Conservation (phyloP, 2,797 vertebrate species). For the Geotrypetes seraphini region DNA sequence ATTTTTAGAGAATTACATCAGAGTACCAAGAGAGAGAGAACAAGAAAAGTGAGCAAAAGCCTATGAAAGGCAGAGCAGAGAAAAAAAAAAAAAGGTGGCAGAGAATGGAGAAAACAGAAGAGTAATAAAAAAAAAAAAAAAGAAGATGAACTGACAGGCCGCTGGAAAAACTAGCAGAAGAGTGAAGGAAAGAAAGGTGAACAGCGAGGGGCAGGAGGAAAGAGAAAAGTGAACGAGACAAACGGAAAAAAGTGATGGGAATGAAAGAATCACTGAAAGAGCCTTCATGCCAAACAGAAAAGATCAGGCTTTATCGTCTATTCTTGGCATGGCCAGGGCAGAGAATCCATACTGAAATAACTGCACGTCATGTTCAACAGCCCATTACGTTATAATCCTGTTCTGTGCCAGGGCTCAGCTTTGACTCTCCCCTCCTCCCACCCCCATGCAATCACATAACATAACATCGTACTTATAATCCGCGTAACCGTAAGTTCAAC, state of each 20-base stretch:
- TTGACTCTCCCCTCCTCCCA: too few species aligned
- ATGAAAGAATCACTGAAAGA: slow-evolving; percentile 27
- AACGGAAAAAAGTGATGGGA: background rate
- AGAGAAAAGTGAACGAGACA: slow-evolving; percentile 6
- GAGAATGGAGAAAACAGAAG: background rate
- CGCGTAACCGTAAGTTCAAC: too few species aligned
- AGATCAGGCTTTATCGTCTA: slow-evolving; percentile 67
- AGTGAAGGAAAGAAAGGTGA: slow-evolving; percentile 11
- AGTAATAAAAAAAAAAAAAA: slow-evolving; percentile 11
- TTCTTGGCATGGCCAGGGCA: slow-evolving; percentile 58
- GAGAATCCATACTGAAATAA: slow-evolving; percentile 66
- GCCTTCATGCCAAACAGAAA: slow-evolving; percentile 64
- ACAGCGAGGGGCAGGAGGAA: slow-evolving; percentile 22
- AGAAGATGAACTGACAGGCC: slow-evolving; percentile 12
- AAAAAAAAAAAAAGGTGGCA: background rate
- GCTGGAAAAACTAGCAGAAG: background rate
- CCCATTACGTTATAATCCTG: slow-evolving; percentile 72
- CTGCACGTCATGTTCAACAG: slow-evolving; percentile 76
- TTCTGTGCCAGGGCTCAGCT: too few species aligned
- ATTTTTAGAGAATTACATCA: slow-evolving; percentile 60
- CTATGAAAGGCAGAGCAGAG: background rate
- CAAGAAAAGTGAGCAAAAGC: background rate
- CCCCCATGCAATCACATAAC: too few species aligned
- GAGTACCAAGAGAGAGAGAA: slow-evolving; percentile 43
- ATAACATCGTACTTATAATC: too few species aligned